Conservation (phyloP, 2,113 vertebrate genomes). For the Cyanoderma ruficeps region DNA sequence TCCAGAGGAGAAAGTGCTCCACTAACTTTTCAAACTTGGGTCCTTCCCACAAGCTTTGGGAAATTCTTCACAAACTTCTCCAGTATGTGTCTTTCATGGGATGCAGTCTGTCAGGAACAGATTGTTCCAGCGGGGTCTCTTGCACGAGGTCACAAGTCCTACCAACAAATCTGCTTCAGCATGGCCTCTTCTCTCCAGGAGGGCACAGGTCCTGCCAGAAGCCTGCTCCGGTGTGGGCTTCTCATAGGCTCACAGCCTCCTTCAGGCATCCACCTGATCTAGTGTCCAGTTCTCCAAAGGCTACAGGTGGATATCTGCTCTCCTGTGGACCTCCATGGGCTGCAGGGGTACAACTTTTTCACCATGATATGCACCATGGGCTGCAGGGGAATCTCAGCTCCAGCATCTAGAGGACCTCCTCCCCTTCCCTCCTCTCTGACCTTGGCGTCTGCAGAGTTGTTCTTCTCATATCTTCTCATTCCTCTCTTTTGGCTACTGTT, state of each 20-base stretch:
- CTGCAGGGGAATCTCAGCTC: neutral
- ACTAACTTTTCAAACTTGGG: neutral
- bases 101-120: neutral
- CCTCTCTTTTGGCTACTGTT: neutral
- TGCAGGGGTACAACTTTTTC: neutral
- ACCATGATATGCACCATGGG: rapidly evolving
- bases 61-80: neutral
- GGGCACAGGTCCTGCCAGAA: neutral
- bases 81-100: neutral
- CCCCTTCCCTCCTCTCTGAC: neutral
- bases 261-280: neutral
- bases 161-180: neutral
- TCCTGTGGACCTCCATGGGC: neutral
- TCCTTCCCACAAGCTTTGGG: neutral
- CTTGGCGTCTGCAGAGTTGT: neutral
- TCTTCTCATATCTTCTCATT: neutral
- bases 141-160: neutral
- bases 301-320: neutral
- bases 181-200: neutral
- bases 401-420: neutral
- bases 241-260: neutral
- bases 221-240: neutral
- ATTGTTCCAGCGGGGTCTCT: neutral
- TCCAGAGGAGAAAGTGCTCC: neutral
- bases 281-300: neutral